Base-by-base conservation (phyloP, 2,888 invertebrate species). In the Xestia c-nigrum region DNA sequence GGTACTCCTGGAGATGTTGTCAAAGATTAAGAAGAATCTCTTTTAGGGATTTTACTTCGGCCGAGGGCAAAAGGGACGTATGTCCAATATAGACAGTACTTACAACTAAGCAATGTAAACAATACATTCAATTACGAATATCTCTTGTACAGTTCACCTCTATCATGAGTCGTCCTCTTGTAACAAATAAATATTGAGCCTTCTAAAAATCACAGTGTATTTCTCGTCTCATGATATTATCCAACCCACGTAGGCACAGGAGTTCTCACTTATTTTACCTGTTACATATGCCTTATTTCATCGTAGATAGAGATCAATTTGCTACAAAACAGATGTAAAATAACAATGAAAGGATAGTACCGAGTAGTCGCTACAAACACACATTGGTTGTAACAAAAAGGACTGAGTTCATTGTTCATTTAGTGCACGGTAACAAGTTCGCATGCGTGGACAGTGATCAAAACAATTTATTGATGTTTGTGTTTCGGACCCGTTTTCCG, bases 191-290 rank as follows among this genome's bases (percentile, higher is more conserved):
- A 74, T 52, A 72, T 31, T 19, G 5, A 31, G 7, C 24, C 46
- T 14, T 47, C 38, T 10, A 14, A 81, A 81, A 81, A 77, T 63
- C 75, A 19, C 38, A 31, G 40, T 63, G 24, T 64, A 82, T 82
- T 55, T 82, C 12, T 0, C 4, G n/a, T 64, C 19, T 55, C 40
- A 47, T 31, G 12, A 50, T 64, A 78, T 82, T 65, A 16, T 6
- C 14, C 31, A 12, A 14, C 16, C 7, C 24, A 43, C 63, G 61
- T 38, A 61, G 40, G 21, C 14, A 7, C 14, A 43, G 14, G 5
- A 12, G 14, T n/a, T 7, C 12, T 0, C 6, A 38, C 0, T 38
- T 61, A 61, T 38, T 59, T 61, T 38, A 61, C 61, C 19, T 38
- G 19, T 61, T 31, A 38, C 43, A n/a, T 43, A 14, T 14, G 43